These are phyloP conservation scores for Branchipolynoe longqiensis DNA, from an alignment of 2,888 invertebrate genomes.

Conservation along the genomic window DNA sequence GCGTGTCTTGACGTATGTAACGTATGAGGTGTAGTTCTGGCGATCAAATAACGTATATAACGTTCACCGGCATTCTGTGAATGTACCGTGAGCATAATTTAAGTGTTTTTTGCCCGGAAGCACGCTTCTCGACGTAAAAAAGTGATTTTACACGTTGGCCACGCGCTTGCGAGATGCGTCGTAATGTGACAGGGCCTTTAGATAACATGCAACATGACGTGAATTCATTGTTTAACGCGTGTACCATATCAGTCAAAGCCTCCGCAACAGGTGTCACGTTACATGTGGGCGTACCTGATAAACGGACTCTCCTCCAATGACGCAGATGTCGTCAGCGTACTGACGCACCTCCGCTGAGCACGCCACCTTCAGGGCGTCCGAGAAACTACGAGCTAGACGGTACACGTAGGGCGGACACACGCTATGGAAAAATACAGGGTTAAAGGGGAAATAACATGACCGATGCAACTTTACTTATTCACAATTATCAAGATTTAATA, in stretches of 20 bases:
- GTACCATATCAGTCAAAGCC: background rate
- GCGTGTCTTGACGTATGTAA: too few relatives aligned
- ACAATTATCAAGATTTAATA: too few relatives aligned
- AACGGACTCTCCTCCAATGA: background rate
- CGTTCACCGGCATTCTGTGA: too few relatives aligned
- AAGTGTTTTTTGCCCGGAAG: too few relatives aligned
- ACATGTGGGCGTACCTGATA: background rate
- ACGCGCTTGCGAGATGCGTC: too few relatives aligned
- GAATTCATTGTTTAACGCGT: background rate
- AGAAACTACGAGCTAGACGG: background rate
- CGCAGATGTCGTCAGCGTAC: background rate
- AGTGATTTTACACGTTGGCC: too few relatives aligned
- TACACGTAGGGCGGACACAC: background rate
- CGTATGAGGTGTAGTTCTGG: too few relatives aligned
- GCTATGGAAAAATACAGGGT: background rate
- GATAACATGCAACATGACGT: background rate
- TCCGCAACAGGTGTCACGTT: background rate
- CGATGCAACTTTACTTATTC: background rate
- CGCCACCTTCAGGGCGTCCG: constrained; percentile 5
- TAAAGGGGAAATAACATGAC: background rate
- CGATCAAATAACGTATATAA: too few relatives aligned
- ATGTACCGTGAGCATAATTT: too few relatives aligned
- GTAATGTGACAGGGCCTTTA: background rate
- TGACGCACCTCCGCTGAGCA: background rate
- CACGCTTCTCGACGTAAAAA: too few relatives aligned